phyloP scores from a whole-genome alignment of 2,113 vertebrate species.

The Talpa occidentalis region DNA sequence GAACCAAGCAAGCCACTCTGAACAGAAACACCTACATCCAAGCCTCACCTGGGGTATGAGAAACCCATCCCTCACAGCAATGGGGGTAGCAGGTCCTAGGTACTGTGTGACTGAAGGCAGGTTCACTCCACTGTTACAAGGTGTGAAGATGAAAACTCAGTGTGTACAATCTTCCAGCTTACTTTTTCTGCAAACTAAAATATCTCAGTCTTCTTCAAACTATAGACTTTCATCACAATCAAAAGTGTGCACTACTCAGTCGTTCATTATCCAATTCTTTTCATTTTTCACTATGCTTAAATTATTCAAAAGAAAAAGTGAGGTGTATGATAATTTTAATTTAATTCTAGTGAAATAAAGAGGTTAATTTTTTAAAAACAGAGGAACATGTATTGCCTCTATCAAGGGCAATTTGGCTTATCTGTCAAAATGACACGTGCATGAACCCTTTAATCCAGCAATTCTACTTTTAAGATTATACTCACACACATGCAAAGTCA shows the following conservation, averaged over 20 bases:
- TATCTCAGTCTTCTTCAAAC: neutral
- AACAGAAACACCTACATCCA: neutral
- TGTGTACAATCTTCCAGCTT: neutral
- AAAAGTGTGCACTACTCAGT: neutral
- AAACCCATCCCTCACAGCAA: neutral
- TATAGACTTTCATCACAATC: neutral
- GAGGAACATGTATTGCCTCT: neutral
- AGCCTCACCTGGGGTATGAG: neutral
- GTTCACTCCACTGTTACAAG: neutral
- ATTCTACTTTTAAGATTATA: neutral
- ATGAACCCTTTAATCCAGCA: neutral
- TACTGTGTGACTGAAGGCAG: neutral
- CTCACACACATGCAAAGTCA: constrained; percentile 20
- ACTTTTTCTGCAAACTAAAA: neutral
- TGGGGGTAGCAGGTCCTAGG: neutral
- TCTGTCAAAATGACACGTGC: neutral
- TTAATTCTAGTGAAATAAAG: too few species aligned
- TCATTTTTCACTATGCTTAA: neutral
- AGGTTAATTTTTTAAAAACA: too few species aligned
- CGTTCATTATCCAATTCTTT: neutral
- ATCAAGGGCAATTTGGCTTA: neutral
- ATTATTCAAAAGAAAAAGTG: neutral
- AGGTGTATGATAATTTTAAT: too few species aligned
- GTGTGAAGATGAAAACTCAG: neutral
- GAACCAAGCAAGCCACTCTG: neutral